These are phyloP conservation scores for Ericerus pela DNA, from an alignment of 1,140 invertebrate species.

Conservation along the genomic window DNA sequence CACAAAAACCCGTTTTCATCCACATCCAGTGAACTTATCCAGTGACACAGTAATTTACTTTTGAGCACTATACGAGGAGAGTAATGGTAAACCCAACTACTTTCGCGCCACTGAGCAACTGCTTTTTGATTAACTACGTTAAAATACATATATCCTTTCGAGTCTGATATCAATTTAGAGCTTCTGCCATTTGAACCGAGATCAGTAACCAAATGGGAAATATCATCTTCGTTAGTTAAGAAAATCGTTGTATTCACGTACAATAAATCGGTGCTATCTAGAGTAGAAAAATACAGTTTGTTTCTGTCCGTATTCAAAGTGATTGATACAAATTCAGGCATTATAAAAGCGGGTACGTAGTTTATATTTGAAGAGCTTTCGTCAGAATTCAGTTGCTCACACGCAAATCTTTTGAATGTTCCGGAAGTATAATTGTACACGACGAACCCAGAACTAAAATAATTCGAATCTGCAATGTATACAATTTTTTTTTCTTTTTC, in stretches of 20 bases:
- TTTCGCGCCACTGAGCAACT: neutral
- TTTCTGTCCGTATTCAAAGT: neutral
- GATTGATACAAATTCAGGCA: neutral
- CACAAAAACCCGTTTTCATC: neutral
- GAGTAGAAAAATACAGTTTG: neutral
- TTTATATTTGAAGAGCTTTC: neutral
- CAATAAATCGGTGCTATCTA: neutral
- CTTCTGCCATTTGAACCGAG: neutral
- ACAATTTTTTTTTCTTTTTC: neutral
- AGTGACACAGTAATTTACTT: constrained; percentile 2
- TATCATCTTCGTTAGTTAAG: neutral
- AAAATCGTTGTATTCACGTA: neutral
- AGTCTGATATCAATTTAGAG: neutral
- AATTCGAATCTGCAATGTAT: neutral
- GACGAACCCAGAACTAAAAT: neutral
- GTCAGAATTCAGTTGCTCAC: neutral
- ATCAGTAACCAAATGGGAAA: neutral
- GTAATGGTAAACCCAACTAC: neutral
- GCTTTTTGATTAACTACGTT: neutral
- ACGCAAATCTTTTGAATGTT: neutral
- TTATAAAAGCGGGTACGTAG: neutral
- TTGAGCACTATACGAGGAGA: neutral
- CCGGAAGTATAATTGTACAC: neutral
- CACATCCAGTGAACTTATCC: neutral
- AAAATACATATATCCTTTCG: constrained; percentile 1